A percentile compares a stretch with the other conserved stretches of the same genome.
Evolutionary conservation across 2,113 vertebrate genomes (phyloP).

Genomic region (Sinocyclocheilus grahami): DNA sequence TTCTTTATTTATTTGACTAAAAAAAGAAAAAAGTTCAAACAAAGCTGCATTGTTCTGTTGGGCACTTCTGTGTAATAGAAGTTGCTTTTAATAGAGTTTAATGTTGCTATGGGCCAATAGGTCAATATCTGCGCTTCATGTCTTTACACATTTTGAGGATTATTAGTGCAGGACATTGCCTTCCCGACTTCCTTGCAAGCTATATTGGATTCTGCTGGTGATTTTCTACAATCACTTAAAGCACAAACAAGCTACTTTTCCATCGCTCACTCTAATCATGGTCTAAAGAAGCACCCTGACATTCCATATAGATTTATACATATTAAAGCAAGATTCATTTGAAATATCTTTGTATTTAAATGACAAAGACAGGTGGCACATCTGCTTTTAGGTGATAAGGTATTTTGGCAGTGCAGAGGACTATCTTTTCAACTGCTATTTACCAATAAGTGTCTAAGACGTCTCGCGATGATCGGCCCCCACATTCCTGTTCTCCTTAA

Average conservation of each 20-base stretch:
- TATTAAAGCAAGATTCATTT: constrained; percentile 26
- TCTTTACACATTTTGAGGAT: too few species aligned
- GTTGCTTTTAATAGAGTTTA: background rate
- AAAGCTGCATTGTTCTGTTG: background rate
- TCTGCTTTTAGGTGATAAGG: constrained; percentile 69
- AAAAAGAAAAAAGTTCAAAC: background rate
- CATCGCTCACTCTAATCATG: constrained; percentile 2
- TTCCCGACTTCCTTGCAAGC: background rate
- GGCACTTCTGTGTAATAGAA: background rate
- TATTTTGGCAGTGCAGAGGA: constrained; percentile 57
- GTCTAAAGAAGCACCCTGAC: constrained; percentile 11
- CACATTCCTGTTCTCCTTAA: constrained; percentile 30
- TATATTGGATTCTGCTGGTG: background rate
- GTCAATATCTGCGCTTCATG: too few species aligned
- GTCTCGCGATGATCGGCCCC: constrained; percentile 19
- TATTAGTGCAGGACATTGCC: background rate
- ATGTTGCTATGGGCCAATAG: too few species aligned
- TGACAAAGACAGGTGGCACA: constrained; percentile 72
- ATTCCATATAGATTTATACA: constrained; percentile 19
- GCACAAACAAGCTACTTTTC: background rate
- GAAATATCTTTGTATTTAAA: constrained; percentile 61
- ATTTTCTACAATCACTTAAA: background rate
- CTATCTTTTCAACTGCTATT: constrained; percentile 46
- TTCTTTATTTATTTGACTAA: background rate
- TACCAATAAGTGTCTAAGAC: background rate